phyloP scores from a whole-genome alignment of 2,888 invertebrate species.

The Pherbina coryleti region DNA sequence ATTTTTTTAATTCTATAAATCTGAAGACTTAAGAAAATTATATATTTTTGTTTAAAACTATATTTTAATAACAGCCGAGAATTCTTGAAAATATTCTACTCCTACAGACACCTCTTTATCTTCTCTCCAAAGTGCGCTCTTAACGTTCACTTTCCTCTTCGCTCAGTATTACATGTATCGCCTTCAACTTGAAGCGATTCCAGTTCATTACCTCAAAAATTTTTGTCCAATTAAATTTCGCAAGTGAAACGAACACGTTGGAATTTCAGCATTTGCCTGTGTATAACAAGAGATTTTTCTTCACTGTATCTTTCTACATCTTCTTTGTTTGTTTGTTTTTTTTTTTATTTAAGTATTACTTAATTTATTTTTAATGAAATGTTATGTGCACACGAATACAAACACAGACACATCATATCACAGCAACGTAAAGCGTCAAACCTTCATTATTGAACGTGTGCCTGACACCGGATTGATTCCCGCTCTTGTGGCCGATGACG shows the following conservation, averaged over 20 bases:
- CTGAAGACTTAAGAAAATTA: neutral
- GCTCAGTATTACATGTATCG: neutral
- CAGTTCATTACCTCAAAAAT: slow-evolving; percentile 7
- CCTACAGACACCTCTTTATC: neutral
- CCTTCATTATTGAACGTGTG: slow-evolving; percentile 23
- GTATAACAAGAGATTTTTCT: neutral
- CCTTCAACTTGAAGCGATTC: slow-evolving; percentile 3
- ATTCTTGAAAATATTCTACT: neutral
- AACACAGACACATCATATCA: neutral
- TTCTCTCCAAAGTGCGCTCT: neutral
- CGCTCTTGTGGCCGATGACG: neutral
- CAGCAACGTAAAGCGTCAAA: slow-evolving; percentile 1
- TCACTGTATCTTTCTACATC: neutral
- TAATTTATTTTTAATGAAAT: neutral
- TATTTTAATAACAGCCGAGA: neutral
- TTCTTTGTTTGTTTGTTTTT: neutral
- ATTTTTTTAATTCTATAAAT: no score
- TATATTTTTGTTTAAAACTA: neutral
- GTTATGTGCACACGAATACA: neutral
- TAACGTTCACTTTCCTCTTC: neutral
- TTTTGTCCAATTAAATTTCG: neutral
- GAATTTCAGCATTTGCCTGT: neutral
- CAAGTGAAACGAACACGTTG: neutral
- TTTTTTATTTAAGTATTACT: neutral
- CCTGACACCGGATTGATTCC: neutral